Percentiles rank a stretch among this genome's conserved stretches.
Evolutionary conservation across 92 coral and sea anemone genomes (phyloP).

Genomic region (Montipora capitata): DNA sequence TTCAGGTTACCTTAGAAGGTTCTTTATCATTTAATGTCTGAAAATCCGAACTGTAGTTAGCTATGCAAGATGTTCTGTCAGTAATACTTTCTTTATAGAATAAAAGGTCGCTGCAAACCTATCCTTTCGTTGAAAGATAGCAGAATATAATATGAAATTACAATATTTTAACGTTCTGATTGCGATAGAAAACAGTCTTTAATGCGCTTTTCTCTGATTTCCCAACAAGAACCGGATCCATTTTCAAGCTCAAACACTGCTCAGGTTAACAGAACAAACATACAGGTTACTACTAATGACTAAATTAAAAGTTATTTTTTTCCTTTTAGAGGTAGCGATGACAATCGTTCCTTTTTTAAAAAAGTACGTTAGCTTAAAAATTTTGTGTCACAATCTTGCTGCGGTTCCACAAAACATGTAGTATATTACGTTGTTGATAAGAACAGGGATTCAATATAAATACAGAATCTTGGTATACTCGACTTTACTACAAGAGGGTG

Average conservation of each 20-base stretch:
- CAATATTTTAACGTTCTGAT: constrained; percentile 1
- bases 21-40: not conserved
- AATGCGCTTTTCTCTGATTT: constrained; percentile 10
- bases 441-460: not conserved
- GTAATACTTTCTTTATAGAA: not conserved
- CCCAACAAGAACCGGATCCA: not conserved
- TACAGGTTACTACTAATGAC: not conserved
- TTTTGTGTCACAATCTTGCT: not conserved
- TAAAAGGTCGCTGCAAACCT: constrained; percentile 7
- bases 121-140: constrained; percentile 3
- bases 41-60: not conserved
- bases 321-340: not conserved
- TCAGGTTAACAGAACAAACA: not conserved
- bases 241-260: constrained; percentile 1
- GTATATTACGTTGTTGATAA: not conserved
- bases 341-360: not conserved
- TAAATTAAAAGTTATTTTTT: not conserved
- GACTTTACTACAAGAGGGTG: too few species aligned
- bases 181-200: constrained; percentile 5
- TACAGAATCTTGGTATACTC: too few species aligned
- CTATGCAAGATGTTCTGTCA: not conserved
- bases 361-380: too few species aligned
- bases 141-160: not conserved
- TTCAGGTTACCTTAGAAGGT: constrained; percentile 15
- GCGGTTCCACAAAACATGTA: not conserved